Conservation (phyloP, 2,888 invertebrate genomes). For the Syritta pipiens region DNA sequence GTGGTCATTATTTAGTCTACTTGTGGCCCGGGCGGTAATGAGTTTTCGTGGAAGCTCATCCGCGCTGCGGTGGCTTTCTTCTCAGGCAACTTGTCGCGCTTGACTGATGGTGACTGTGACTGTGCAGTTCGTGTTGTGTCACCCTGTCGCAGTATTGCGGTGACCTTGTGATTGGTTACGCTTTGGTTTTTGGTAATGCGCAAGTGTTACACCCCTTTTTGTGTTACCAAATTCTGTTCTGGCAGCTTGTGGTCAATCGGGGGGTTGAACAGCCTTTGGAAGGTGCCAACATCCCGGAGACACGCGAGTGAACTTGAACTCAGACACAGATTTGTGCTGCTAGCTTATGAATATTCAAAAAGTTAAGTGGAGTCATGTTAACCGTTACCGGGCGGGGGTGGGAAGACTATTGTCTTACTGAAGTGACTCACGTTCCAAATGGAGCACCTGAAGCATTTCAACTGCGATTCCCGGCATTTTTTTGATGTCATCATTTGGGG, state of each 20-base stretch:
- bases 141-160: neutral
- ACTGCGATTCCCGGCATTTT: neutral
- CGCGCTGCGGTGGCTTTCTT: neutral
- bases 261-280: too few species aligned
- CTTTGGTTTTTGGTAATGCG: conserved; percentile 20
- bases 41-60: conserved; percentile 25
- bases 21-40: conserved; percentile 16
- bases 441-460: neutral
- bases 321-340: too few species aligned
- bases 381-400: conserved; percentile 14
- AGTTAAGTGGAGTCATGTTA: neutral
- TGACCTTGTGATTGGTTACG: conserved; percentile 48
- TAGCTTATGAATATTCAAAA: conserved; percentile 28
- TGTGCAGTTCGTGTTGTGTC: conserved; percentile 41
- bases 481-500: conserved; percentile 32
- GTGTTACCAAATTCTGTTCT: too few species aligned
- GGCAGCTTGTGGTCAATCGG: too few species aligned
- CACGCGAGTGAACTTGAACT: neutral
- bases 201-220: too few species aligned
- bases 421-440: conserved; percentile 3
- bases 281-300: neutral
- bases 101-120: conserved; percentile 9
- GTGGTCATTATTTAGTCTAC: conserved; percentile 34
- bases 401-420: conserved; percentile 11
- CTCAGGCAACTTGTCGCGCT: conserved; percentile 3